Evolutionary conservation across 2,113 vertebrate genomes (phyloP).

Genomic region (Gymnorhina tibicen): DNA sequence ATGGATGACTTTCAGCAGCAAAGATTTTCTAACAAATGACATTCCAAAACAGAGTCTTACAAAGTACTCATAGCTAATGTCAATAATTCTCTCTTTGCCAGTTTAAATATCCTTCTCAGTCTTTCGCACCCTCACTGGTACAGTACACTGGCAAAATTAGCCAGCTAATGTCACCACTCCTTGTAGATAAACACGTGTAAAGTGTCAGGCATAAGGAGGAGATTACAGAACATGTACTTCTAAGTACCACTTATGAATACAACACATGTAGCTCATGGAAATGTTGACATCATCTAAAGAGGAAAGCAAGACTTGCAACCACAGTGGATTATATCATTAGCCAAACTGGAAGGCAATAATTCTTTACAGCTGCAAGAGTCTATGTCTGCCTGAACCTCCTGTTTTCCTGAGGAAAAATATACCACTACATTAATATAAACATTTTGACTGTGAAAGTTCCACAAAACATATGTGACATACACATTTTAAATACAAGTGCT

Average conservation of each 20-base stretch:
- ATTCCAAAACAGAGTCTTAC: constrained; percentile 50
- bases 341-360: constrained; percentile 53
- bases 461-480: neutral
- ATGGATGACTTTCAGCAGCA: constrained; percentile 56
- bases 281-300: constrained; percentile 58
- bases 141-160: constrained; percentile 50
- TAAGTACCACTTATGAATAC: constrained; percentile 66
- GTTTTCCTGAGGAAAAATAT: neutral
- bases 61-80: constrained; percentile 50
- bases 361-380: constrained; percentile 35
- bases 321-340: constrained; percentile 59
- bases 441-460: neutral
- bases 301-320: constrained; percentile 53
- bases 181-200: constrained; percentile 64
- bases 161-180: constrained; percentile 51
- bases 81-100: constrained; percentile 56
- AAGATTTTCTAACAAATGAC: constrained; percentile 52
- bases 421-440: constrained; percentile 3
- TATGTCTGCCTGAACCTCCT: neutral
- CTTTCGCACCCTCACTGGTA: constrained; percentile 20
- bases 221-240: constrained; percentile 64
- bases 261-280: constrained; percentile 53
- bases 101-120: constrained; percentile 52
- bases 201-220: constrained; percentile 64
- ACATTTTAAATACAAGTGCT: neutral